Evolutionary conservation across 2,797 vertebrate genomes (phyloP).

Genomic region (Tenualosa ilisha): DNA sequence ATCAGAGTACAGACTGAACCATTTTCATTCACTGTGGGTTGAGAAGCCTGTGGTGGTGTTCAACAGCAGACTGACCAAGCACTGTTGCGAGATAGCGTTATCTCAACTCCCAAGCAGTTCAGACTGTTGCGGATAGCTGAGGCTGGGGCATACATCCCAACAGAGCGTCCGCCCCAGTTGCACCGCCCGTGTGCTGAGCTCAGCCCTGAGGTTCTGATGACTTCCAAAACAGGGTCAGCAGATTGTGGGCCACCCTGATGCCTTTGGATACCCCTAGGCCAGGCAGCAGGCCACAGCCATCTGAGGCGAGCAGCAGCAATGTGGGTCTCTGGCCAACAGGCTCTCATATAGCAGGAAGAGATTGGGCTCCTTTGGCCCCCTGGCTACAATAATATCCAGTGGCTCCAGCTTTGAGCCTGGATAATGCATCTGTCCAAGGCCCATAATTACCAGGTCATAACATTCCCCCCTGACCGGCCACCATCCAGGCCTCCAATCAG

Average conservation of each 20-base stretch:
- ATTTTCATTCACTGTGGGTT: background rate
- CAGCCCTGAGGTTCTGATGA: conserved; percentile 23
- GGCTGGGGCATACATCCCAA: background rate
- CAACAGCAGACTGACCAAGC: background rate
- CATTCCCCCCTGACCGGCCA: conserved; percentile 75
- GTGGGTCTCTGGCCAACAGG: background rate
- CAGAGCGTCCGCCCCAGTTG: background rate
- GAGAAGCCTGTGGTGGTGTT: background rate
- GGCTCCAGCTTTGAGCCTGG: conserved; percentile 88
- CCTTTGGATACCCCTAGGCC: background rate
- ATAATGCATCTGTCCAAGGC: conserved; percentile 91
- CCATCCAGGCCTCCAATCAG: conserved; percentile 83
- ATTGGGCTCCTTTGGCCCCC: conserved; percentile 58
- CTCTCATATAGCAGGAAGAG: conserved; percentile 13
- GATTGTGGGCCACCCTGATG: conserved; percentile 6
- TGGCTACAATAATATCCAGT: conserved; percentile 89
- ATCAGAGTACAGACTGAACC: background rate
- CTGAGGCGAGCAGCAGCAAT: background rate
- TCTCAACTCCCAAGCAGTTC: conserved; percentile 23
- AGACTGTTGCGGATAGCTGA: conserved; percentile 9
- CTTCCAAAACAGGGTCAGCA: conserved; percentile 4
- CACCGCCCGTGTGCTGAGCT: background rate
- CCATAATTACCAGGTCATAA: conserved; percentile 88
- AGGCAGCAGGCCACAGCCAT: conserved; percentile 8
- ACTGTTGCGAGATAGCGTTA: background rate